Evolutionary conservation across 2,797 vertebrate genomes (phyloP), one percentile per base, ranked within the genome.

Genomic region (Scleropages formosus): DNA sequence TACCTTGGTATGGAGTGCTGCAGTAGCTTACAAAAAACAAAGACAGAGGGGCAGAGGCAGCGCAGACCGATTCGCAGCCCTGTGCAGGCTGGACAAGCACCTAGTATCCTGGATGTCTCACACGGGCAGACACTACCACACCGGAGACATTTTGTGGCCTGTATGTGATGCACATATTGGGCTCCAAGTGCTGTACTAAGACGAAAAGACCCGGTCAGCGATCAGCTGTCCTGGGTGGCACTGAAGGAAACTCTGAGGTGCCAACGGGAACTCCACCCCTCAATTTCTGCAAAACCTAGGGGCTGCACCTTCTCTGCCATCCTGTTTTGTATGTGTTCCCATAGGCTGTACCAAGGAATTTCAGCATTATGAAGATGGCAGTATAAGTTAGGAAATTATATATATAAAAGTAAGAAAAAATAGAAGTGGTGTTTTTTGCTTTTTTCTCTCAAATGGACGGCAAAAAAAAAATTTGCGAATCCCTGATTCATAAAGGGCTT

Each of bases 101-200:
- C 53, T 31, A 6, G 58, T 18, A 58, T 71, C 27, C 51, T 71
- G 69, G 31, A 71, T 39, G 44, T 22, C 75, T 53, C 73, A 22
- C 76, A 78, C 9, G 70, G 51, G 78, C 82, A 82, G 80, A 74
- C 77, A 75, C 78, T 12, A 65, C 20, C 71, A 76, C 75, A 81
- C 83, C 62, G 59, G 61, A 76, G 56, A 58, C 46, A 20, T 62
- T 72, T 46, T 46, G 84, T 80, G 77, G 77, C 80, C 26, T 39
- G 58, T 26, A 20, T 74, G 80, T 81, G 82, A 82, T 80, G 82
- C 83, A 72, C 67, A 81, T 76, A 81, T 71, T 65, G 73, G 74
- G 79, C 77, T 82, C 77, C 82, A 85, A 85, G 84, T 80, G 85
- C 84, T 86, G 78, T 67, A 75, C 73, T 51, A 64, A 75, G 63